phyloP scores from a whole-genome alignment of 2,888 invertebrate genomes.

The Plebejus argus region DNA sequence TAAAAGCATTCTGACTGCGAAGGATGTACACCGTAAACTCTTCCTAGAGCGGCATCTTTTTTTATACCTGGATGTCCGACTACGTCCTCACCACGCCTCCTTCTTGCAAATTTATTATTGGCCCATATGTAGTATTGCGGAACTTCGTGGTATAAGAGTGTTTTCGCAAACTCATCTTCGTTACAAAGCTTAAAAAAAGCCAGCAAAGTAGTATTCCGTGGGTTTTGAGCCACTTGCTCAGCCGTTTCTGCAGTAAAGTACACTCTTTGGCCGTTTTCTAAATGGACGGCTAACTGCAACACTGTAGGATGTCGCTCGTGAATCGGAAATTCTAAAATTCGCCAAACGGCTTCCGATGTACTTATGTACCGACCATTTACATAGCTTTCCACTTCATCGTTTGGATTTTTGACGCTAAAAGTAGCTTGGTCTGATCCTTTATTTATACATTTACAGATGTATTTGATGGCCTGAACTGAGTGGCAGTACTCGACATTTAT shows the following conservation, averaged over 20 bases:
- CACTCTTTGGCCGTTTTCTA: too few species aligned
- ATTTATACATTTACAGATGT: slow-evolving; percentile 42
- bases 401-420: background rate
- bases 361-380: background rate
- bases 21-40: background rate
- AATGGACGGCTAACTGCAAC: too few species aligned
- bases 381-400: background rate
- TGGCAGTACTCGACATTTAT: slow-evolving; percentile 53
- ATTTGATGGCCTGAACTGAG: slow-evolving; percentile 57
- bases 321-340: too few species aligned
- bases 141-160: background rate
- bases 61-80: background rate
- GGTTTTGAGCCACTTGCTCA: background rate
- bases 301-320: too few species aligned
- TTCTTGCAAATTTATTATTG: background rate
- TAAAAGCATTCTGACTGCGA: background rate
- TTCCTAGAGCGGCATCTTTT: background rate
- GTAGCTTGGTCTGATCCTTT: background rate
- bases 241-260: too few species aligned
- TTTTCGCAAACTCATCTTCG: background rate
- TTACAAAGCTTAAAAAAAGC: background rate
- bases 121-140: background rate
- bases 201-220: background rate
- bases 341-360: background rate
- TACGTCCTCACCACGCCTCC: background rate